Conservation (phyloP, 1,140 invertebrate genomes). For the Monomorium pharaonis region DNA sequence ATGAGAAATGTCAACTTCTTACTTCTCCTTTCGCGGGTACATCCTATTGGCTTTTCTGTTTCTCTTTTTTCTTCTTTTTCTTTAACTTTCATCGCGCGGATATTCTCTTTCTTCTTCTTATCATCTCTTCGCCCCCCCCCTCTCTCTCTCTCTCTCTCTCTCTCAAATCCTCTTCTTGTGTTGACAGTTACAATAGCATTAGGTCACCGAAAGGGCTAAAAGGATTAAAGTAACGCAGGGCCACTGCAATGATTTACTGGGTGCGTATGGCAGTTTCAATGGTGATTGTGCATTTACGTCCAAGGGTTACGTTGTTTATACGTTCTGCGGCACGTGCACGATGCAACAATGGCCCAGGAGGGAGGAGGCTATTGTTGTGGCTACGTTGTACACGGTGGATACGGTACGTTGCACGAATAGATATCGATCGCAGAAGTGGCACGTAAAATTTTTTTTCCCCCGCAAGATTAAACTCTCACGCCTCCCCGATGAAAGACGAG, state of each 20-base stretch:
- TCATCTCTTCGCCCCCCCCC: no score
- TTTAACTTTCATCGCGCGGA: not conserved
- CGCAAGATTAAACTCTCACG: constrained; percentile 45
- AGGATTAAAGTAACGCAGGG: constrained; percentile 22
- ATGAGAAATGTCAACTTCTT: not conserved
- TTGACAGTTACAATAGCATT: not conserved
- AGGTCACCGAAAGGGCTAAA: not conserved
- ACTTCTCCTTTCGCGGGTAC: not conserved
- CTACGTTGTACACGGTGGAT: not conserved
- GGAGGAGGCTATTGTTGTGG: constrained; percentile 2
- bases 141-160: no score
- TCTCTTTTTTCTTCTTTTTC: not conserved
- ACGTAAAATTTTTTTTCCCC: constrained; percentile 45
- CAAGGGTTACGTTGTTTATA: constrained; percentile 19
- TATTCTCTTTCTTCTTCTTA: not conserved
- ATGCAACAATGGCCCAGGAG: not conserved
- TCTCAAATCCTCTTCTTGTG: not conserved
- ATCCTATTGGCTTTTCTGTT: not conserved
- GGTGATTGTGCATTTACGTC: not conserved
- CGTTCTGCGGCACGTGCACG: not conserved
- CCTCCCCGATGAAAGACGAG: constrained; percentile 66
- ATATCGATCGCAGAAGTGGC: constrained; percentile 37
- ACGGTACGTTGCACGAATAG: not conserved
- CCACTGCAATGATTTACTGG: not conserved
- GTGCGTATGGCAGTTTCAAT: constrained; percentile 12